Conservation (phyloP, 2,888 invertebrate species). For the Cheilosia vernalis region DNA sequence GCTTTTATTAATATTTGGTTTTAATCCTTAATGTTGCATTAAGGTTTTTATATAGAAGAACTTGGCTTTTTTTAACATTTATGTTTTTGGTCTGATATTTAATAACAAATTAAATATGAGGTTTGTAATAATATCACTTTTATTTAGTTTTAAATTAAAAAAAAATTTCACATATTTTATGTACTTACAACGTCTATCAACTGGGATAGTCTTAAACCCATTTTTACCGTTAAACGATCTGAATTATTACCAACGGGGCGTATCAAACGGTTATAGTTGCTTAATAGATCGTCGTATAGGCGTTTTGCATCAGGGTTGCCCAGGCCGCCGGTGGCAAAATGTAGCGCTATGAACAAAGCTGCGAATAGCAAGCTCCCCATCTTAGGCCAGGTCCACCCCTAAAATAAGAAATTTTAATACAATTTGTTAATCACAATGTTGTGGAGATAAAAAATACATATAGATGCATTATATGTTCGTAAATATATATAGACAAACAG, state of each 20-base stretch:
- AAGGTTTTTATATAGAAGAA: too few relatives aligned
- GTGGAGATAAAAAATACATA: too few relatives aligned
- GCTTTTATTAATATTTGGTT: too few relatives aligned
- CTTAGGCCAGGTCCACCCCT: conserved; percentile 94
- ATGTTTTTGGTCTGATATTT: too few relatives aligned
- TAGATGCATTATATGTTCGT: too few relatives aligned
- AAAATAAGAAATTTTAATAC: conserved; percentile 80
- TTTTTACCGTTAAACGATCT: conserved; percentile 96
- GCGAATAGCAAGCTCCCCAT: conserved; percentile 90
- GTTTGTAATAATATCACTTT: conserved; percentile 4
- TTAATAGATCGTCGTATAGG: conserved; percentile 96
- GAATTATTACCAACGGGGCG: conserved; percentile 97
- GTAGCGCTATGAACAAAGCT: conserved; percentile 89
- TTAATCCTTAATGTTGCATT: too few relatives aligned
- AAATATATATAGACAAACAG: too few relatives aligned
- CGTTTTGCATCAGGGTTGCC: conserved; percentile 97
- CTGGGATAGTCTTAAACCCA: conserved; percentile 95
- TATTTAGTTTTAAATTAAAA: neutral
- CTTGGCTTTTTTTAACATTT: too few relatives aligned
- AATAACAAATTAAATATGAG: too few relatives aligned
- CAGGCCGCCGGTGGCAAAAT: conserved; percentile 90
- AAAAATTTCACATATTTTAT: neutral
- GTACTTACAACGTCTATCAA: conserved; percentile 95
- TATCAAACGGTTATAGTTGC: conserved; percentile 97
- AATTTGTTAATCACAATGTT: neutral